Evolutionary conservation across 2,888 invertebrate genomes (phyloP), one percentile per base, ranked within the genome.

Genomic region (Polyommatus iphigenia): DNA sequence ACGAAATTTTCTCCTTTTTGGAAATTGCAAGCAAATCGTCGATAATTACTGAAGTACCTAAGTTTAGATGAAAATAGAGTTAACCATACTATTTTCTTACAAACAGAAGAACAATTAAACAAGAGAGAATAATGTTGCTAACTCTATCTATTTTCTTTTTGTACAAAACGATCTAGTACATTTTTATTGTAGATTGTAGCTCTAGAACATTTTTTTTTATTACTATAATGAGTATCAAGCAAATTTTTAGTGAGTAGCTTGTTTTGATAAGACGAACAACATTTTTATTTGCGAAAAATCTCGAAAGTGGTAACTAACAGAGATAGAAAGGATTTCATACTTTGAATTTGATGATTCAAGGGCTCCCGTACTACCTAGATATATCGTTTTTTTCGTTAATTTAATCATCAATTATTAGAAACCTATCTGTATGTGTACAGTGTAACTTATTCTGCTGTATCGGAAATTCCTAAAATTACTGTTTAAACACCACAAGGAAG

Each of bases 391-490:
- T 57, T 18, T n/a, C 10, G 29, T 29, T 29, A 59, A 7, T 59
- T n/a, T 59, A n/a, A 59, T 6, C n/a, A 2, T n/a, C 0, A 18
- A 0, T 59, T 59, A 29, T 10, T 0, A 29, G 32, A 15, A 29
- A 67, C 29, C 5, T 29, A 62, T 57, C 13, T 62, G 3, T 4
- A 0, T 62, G 13, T 24, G 24, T 3, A 7, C 20, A n/a, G 13
- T 59, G 59, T 59, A 59, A 7, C 10, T 20, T 24, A 29, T 29
- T 29, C 4, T 62, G 10, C 2, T n/a, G 24, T 67, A 5, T 32
- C 32, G 29, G 18, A 15, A 67, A 67, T 67, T 67, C 67, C 5
- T 67, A 67, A 67, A 67, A 67, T 67, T 67, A 67, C 67, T 67
- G 29, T 73, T 72, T 20, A n/a, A 72, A 20, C 20, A 13, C 5